Evolutionary conservation across 2,797 vertebrate genomes (phyloP).

Genomic region (Danio tinwini): DNA sequence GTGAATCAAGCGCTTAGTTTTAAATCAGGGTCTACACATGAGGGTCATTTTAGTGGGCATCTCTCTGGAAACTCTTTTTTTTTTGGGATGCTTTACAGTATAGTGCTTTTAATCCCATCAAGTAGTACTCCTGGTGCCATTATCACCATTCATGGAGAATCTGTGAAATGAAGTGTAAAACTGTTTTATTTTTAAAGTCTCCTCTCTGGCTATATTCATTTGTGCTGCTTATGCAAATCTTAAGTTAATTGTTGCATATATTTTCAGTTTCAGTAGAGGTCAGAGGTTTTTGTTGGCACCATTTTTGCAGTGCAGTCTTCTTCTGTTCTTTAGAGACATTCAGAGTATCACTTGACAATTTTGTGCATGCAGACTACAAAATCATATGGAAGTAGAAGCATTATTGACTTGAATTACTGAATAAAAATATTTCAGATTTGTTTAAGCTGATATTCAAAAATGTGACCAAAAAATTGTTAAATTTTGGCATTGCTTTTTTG

Average conservation of each 20-base stretch:
- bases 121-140: constrained; percentile 15
- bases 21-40: constrained; percentile 9
- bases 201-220: constrained; percentile 42
- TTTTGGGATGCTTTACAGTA: no score
- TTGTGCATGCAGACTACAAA: background rate
- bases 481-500: no score
- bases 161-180: constrained; percentile 56
- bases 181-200: constrained; percentile 52
- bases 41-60: constrained; percentile 28
- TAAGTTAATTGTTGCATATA: constrained; percentile 45
- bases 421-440: background rate
- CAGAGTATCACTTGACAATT: background rate
- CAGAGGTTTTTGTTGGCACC: background rate
- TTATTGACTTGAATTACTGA: background rate
- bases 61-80: background rate
- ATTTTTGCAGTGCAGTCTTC: background rate
- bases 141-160: constrained; percentile 28
- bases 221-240: constrained; percentile 35
- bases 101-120: constrained; percentile 6
- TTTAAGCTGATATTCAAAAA: background rate
- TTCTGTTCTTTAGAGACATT: background rate
- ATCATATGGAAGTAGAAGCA: background rate
- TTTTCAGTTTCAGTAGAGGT: constrained; percentile 14
- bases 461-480: background rate
- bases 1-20: constrained; percentile 5